Evolutionary conservation across 1,140 invertebrate genomes (phyloP).

Genomic region (Eueides isabella): DNA sequence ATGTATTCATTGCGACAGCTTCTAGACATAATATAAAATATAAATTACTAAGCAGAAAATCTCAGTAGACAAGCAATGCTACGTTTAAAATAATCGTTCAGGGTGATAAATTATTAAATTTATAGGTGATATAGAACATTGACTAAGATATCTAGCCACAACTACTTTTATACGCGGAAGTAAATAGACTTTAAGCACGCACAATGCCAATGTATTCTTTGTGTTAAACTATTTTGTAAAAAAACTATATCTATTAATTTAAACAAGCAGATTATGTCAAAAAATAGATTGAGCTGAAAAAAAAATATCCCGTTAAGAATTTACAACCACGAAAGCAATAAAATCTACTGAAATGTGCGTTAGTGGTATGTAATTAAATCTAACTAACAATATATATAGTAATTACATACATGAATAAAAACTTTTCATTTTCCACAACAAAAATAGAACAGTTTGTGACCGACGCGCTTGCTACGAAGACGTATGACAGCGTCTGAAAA

Average conservation of each 20-base stretch:
- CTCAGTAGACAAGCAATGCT: slow-evolving; percentile 1
- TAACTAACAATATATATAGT: slow-evolving; percentile 36
- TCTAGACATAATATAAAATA: not conserved
- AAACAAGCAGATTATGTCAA: not conserved
- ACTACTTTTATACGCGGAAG: not conserved
- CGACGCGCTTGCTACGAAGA: slow-evolving; percentile 51
- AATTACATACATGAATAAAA: slow-evolving; percentile 54
- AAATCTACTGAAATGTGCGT: slow-evolving; percentile 1
- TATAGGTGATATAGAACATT: not conserved
- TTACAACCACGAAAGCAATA: not conserved
- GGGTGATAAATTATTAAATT: not conserved
- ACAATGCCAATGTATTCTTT: not conserved
- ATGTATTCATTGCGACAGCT: slow-evolving; percentile 3
- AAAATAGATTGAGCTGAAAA: slow-evolving; percentile 2
- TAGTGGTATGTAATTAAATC: slow-evolving; percentile 43
- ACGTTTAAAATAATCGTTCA: not conserved
- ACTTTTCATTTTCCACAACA: slow-evolving; percentile 59
- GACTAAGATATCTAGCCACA: not conserved
- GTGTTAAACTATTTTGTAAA: not conserved
- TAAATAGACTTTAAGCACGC: not conserved
- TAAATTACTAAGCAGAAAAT: not conserved
- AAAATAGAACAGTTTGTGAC: slow-evolving; percentile 74
- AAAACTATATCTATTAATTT: not conserved
- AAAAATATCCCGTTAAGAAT: not conserved
- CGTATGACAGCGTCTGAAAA: slow-evolving; percentile 47